Evolutionary conservation across 2,888 invertebrate genomes (phyloP).

Genomic region (Trachelus troglodyta): DNA sequence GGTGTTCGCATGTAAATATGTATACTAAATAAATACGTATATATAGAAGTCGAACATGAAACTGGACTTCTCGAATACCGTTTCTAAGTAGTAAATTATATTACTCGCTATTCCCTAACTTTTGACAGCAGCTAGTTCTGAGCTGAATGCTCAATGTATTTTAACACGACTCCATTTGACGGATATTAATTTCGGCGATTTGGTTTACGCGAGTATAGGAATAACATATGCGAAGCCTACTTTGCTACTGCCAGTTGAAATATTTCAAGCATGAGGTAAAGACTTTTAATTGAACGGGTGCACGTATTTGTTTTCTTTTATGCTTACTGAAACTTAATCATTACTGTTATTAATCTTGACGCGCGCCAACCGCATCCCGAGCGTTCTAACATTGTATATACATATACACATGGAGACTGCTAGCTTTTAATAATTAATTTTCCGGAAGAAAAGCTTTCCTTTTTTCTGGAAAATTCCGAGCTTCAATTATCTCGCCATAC

Average conservation of each 20-base stretch:
- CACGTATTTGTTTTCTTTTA: background rate
- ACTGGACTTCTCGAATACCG: background rate
- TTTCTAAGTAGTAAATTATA: slow-evolving; percentile 42
- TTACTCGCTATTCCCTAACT: slow-evolving; percentile 41
- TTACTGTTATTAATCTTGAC: slow-evolving; percentile 37
- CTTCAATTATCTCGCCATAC: background rate
- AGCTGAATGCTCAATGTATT: slow-evolving; percentile 19
- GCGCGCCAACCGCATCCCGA: background rate
- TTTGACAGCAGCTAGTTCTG: slow-evolving; percentile 33
- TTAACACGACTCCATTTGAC: slow-evolving; percentile 11
- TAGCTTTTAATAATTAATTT: slow-evolving; percentile 3
- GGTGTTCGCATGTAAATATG: background rate
- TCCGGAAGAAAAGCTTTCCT: background rate
- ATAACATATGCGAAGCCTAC: background rate
- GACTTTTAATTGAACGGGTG: background rate
- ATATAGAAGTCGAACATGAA: background rate
- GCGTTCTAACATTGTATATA: background rate
- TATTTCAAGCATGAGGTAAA: background rate
- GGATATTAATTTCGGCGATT: slow-evolving; percentile 8
- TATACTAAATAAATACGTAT: background rate
- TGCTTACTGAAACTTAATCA: slow-evolving; percentile 33
- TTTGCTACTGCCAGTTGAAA: background rate
- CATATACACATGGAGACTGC: background rate
- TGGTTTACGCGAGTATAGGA: background rate
- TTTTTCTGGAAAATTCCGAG: background rate